Evolutionary conservation across 2,888 invertebrate genomes (phyloP), one percentile per base, ranked within the genome.

Genomic region (Cheilosia pagana): DNA sequence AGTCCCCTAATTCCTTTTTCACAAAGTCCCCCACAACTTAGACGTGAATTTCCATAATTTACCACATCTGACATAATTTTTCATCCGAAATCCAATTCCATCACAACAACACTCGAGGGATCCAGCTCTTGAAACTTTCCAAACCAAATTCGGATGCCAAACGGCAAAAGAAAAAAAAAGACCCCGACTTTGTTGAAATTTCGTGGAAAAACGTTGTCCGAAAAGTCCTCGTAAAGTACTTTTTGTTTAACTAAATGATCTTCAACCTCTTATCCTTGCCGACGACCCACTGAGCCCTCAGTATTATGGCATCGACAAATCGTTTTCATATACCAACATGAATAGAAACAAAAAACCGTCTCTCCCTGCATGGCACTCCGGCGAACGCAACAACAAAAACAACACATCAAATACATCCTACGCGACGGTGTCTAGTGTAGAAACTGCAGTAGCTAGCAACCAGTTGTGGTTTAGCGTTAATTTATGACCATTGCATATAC

Each of bases 381-480:
- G 28, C 28, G 8, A 28, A 28, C 28, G 28, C 28, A 19, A 25
- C 57, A 39, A 62, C 7, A 35, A 23, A 39, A 31, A 19, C 8
- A 60, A 12, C 19, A 23, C 12, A 60, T 10, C 10, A 39, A 53
- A 21, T 19, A 7, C 31, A 23, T 16, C 43, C 43, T 50, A 43
- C 39, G 7, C 48, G 35, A 41, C 14, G 25, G 19, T 50, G 16
- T 59, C 21, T 41, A n/a, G 52, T 21, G 62, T 10, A 39, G 57
- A 39, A 65, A 75, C 5, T 65, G 65, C 39, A 65, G 48, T 10
- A 45, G 57, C 53, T 63, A 72, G 62, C 63, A 43, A 67, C 55
- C 57, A 74, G 78, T 78, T 78, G 82, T 75, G 83, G 83, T 79
- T 83, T 63, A 52, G 74, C 41, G 35, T 41, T 53, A 75, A 83